These are phyloP conservation scores for Meles meles DNA, from an alignment of 2,113 vertebrate genomes.

Conservation along the genomic window DNA sequence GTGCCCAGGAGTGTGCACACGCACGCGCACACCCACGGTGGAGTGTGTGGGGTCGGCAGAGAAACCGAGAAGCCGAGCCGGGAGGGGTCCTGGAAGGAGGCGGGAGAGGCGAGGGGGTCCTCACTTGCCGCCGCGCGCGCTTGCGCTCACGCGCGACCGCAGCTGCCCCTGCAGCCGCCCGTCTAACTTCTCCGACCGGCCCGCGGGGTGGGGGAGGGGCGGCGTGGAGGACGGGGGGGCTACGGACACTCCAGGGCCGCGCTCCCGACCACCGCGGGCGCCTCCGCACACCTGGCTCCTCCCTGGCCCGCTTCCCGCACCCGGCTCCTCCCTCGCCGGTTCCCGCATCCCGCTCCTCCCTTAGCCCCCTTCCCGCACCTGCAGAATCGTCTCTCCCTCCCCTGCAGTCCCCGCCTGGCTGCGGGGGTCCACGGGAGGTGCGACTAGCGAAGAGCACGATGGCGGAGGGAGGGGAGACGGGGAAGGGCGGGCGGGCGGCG, in stretches of 20 bases:
- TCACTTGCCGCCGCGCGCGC: background rate
- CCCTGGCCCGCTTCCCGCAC: background rate
- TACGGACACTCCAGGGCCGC: background rate
- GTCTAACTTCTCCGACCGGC: background rate
- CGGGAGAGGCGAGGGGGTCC: background rate
- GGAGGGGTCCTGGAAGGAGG: background rate
- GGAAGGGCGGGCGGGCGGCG: too few species aligned
- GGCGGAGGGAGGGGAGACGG: background rate
- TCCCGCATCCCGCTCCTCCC: background rate
- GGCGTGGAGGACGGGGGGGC: background rate
- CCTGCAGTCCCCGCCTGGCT: background rate
- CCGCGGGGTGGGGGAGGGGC: accelerated
- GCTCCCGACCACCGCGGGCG: background rate
- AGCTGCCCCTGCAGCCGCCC: background rate
- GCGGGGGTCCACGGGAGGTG: background rate
- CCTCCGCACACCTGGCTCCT: background rate
- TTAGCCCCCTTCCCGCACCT: background rate
- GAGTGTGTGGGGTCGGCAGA: background rate
- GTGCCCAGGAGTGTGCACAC: background rate
- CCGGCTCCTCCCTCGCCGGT: background rate
- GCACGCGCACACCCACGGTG: background rate
- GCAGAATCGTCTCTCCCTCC: background rate
- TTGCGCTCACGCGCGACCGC: background rate
- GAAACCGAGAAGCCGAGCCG: background rate
- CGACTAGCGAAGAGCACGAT: background rate